These are phyloP conservation scores for Ophiothrix spiculata DNA, from an alignment of 35 echinoderm and acorn worm species.

Conservation along the genomic window DNA sequence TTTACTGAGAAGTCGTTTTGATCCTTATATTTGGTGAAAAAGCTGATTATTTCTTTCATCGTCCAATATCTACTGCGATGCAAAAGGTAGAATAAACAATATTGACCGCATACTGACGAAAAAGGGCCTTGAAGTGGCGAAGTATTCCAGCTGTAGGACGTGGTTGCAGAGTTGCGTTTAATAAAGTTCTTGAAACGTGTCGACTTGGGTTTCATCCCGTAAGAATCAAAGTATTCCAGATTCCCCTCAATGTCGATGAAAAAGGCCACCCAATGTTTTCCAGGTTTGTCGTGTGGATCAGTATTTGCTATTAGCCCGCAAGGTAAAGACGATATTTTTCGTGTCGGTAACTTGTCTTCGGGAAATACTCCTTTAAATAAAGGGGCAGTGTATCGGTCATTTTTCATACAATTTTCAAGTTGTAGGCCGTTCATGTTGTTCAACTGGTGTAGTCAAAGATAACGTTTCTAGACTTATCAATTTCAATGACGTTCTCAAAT, in stretches of 20 bases:
- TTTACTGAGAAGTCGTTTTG: neutral
- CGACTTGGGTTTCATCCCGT: conserved; percentile 6
- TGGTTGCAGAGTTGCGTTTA: neutral
- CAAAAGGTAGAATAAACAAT: conserved; percentile 38
- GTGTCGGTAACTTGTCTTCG: conserved; percentile 6
- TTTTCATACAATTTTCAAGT: conserved; percentile 2
- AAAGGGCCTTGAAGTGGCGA: neutral
- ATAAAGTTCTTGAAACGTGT: conserved; percentile 19
- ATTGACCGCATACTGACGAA: conserved; percentile 37
- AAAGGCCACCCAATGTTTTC: conserved; percentile 15
- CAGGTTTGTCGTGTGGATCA: conserved; percentile 8
- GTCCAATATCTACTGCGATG: neutral
- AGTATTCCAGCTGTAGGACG: conserved; percentile 11
- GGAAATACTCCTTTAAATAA: conserved; percentile 25
- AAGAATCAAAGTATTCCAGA: conserved; percentile 49
- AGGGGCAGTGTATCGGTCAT: neutral
- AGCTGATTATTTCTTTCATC: neutral
- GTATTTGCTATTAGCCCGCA: conserved; percentile 31
- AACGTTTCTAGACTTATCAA: conserved; percentile 46
- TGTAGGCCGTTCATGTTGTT: conserved; percentile 35
- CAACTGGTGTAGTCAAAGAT: conserved; percentile 33
- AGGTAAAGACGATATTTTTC: neutral
- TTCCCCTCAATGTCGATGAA: neutral
- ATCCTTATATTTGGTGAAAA: neutral
- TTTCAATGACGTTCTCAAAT: conserved; percentile 38